These are phyloP conservation scores for Antechinus flavipes DNA, from an alignment of 2,113 vertebrate genomes.

Conservation along the genomic window DNA sequence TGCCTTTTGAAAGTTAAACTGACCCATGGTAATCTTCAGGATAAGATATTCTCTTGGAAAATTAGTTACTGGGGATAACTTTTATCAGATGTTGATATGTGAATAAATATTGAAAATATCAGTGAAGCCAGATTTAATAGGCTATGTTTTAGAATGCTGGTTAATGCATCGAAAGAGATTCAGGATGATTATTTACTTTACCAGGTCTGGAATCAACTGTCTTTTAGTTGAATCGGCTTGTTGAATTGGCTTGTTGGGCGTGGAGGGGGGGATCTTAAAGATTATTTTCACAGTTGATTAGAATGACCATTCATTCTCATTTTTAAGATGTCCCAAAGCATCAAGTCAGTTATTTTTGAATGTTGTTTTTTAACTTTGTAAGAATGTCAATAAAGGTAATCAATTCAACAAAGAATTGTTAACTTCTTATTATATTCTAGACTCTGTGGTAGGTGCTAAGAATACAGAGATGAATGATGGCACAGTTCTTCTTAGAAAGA, in stretches of 20 bases:
- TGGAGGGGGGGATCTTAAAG: neutral
- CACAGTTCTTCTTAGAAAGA: neutral
- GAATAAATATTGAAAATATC: slow-evolving; percentile 20
- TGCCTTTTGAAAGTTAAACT: slow-evolving; percentile 28
- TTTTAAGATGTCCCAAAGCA: neutral
- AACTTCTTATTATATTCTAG: neutral
- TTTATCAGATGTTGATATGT: slow-evolving; percentile 23
- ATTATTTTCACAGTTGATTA: slow-evolving; percentile 23
- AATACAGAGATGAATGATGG: neutral
- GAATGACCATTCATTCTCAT: slow-evolving; percentile 21
- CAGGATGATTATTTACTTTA: neutral
- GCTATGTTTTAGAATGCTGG: neutral
- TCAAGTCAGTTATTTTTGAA: neutral
- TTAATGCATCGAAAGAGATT: neutral
- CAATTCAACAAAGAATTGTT: neutral
- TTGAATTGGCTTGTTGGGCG: too few relatives aligned
- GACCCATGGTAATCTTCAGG: slow-evolving; percentile 12
- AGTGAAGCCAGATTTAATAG: neutral
- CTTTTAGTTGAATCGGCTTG: slow-evolving; percentile 32
- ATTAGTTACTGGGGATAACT: slow-evolving; percentile 45
- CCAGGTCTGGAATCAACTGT: slow-evolving; percentile 55
- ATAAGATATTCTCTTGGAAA: slow-evolving; percentile 48
- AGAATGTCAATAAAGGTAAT: neutral
- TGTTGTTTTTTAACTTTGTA: neutral
- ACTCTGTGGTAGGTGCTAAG: neutral